Conservation (phyloP, 2,888 invertebrate genomes). For the Drosophila melanocephala region DNA sequence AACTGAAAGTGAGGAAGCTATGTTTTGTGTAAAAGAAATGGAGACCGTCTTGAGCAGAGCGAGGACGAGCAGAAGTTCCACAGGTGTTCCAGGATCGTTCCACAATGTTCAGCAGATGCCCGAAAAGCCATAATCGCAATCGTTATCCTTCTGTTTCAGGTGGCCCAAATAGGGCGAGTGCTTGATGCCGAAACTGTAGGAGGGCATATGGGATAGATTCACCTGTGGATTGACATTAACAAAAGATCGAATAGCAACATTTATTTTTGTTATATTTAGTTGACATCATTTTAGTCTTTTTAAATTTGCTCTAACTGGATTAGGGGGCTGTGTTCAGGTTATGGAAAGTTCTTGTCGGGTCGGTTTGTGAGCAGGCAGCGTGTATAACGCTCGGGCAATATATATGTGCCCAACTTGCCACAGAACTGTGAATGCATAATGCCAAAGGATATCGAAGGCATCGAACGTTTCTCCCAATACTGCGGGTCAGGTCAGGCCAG, state of each 20-base stretch:
- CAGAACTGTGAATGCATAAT: slow-evolving; percentile 91
- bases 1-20: slow-evolving; percentile 54
- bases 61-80: slow-evolving; percentile 14
- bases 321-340: neutral
- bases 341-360: slow-evolving; percentile 39
- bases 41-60: slow-evolving; percentile 67
- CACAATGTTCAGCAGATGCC: slow-evolving; percentile 76
- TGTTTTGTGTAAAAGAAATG: neutral
- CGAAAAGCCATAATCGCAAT: slow-evolving; percentile 79
- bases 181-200: slow-evolving; percentile 93
- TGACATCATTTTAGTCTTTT: slow-evolving; percentile 10
- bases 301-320: slow-evolving; percentile 1
- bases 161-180: slow-evolving; percentile 92
- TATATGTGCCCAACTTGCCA: slow-evolving; percentile 85
- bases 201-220: slow-evolving; percentile 88
- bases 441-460: slow-evolving; percentile 91
- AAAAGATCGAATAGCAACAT: neutral
- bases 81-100: neutral
- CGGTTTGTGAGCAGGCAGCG: slow-evolving; percentile 43
- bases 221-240: slow-evolving; percentile 85
- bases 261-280: neutral
- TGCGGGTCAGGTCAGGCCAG: slow-evolving; percentile 42
- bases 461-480: slow-evolving; percentile 80
- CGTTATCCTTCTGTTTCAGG: slow-evolving; percentile 75
- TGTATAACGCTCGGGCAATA: slow-evolving; percentile 59